Evolutionary conservation across 2,888 invertebrate species (phyloP), one percentile per base, ranked within the genome.

Genomic region (Syritta pipiens): DNA sequence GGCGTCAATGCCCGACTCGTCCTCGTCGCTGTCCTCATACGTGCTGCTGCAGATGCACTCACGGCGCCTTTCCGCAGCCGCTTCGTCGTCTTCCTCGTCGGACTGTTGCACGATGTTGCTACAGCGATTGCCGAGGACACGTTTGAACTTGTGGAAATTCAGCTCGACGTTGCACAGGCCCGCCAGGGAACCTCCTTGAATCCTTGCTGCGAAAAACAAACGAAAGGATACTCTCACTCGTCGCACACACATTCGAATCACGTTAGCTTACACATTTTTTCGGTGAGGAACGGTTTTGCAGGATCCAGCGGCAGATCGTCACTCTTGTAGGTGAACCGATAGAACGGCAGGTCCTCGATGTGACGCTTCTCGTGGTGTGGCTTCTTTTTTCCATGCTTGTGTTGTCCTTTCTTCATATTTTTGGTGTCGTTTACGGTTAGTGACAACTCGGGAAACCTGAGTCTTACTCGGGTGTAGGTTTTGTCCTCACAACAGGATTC

Each of bases 271-370:
- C 88, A 86, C 55, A 85, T 85, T 81, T 86, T 88, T 71, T 87
- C 87, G 49, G 76, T 65, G 22, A 88, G 71, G 55, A 83, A 87
- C 24, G 83, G 84, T 74, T 85, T 86, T 10, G 85, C 82, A 2
- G 89, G 89, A 84, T 89, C 89, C 22, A 89, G 76, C 0, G 89
- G 89, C 81, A 89, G 81, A 60, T 89, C 86, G 81, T 89, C 89
- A 22, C 83, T 84, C 14, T 83, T 71, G 75, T 89, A 88, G 26
- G 82, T 74, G 57, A 87, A 83, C 26, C 83, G 82, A 81, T 88
- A 89, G 62, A 89, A 89, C 3, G 88, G 88, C 28, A 86, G 86
- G 69, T 89, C 89, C 40, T 86, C 87, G 19, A 87, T 79, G 5
- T 84, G 85, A 5, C 86, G 59, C 32, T 82, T 84, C 26, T 81